Percentiles rank a stretch among this genome's conserved stretches.
Conservation (phyloP, 2,888 invertebrate species). For the Alcis repandata region DNA sequence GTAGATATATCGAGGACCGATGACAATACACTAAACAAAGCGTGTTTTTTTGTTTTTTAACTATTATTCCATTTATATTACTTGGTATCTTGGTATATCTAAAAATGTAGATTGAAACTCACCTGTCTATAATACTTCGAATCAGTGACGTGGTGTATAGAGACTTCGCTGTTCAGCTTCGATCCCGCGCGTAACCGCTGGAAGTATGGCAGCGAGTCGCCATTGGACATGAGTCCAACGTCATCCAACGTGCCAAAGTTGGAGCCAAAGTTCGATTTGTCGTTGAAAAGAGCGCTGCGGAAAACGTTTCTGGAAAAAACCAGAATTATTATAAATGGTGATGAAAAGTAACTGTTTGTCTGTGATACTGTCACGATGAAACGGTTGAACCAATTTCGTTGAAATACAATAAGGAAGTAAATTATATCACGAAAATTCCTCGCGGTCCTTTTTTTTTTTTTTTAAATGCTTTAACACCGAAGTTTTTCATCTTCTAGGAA, state of each 20-base stretch:
- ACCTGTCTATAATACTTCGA: slow-evolving; percentile 82
- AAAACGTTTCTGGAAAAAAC: slow-evolving; percentile 66
- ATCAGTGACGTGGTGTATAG: slow-evolving; percentile 80
- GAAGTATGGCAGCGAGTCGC: slow-evolving; percentile 79
- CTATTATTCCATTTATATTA: too few relatives aligned
- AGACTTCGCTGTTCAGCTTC: slow-evolving; percentile 78
- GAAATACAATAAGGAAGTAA: too few relatives aligned
- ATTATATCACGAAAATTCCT: too few relatives aligned
- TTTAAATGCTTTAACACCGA: too few relatives aligned
- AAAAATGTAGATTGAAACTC: too few relatives aligned
- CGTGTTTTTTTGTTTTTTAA: too few relatives aligned
- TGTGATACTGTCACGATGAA: too few relatives aligned
- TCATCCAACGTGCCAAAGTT: slow-evolving; percentile 55
- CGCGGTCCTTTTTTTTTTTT: too few relatives aligned
- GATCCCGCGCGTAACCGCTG: slow-evolving; percentile 77
- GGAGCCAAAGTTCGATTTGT: slow-evolving; percentile 58
- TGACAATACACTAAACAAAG: too few relatives aligned
- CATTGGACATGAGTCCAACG: slow-evolving; percentile 60
- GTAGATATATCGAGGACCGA: too few relatives aligned
- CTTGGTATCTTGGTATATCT: too few relatives aligned
- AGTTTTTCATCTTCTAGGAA: too few relatives aligned
- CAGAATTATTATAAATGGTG: neutral
- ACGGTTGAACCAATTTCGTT: neutral
- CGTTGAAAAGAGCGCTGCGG: slow-evolving; percentile 73
- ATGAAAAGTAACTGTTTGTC: neutral